Conservation (phyloP, 2,113 vertebrate genomes). For the Pterophyllum scalare region DNA sequence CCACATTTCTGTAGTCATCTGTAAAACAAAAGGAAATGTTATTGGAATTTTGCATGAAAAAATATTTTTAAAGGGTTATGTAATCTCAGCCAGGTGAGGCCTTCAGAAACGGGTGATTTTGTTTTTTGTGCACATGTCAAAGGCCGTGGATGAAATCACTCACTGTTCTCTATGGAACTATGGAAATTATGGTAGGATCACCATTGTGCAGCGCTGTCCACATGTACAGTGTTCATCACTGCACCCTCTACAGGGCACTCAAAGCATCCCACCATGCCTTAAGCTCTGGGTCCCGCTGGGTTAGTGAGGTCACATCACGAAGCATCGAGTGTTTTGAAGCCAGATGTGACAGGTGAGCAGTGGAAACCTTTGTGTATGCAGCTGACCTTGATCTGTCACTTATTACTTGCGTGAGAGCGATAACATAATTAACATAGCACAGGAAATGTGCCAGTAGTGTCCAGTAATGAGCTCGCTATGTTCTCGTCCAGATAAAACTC, state of each 20-base stretch:
- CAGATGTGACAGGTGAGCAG: too few species aligned
- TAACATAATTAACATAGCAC: too few species aligned
- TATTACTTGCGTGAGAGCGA: too few species aligned
- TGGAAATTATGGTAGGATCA: not conserved
- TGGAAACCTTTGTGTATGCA: too few species aligned
- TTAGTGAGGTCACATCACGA: not conserved
- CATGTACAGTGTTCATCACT: not conserved
- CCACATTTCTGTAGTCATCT: not conserved
- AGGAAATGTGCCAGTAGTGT: not conserved
- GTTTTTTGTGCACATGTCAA: not conserved
- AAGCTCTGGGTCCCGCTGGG: not conserved
- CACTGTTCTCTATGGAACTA: not conserved
- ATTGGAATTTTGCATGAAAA: accelerated
- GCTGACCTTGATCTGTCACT: too few species aligned
- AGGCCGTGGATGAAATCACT: not conserved
- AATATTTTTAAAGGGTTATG: too few species aligned
- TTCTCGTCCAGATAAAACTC: not conserved
- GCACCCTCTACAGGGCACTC: accelerated
- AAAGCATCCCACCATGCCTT: not conserved
- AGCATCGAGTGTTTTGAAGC: not conserved
- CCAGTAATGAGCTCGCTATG: not conserved
- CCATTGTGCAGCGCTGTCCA: not conserved
- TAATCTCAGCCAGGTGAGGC: too few species aligned
- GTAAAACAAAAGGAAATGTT: not conserved
- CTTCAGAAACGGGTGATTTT: not conserved